Conservation (phyloP, 1,140 invertebrate genomes). For the Luehdorfia chinensis region DNA sequence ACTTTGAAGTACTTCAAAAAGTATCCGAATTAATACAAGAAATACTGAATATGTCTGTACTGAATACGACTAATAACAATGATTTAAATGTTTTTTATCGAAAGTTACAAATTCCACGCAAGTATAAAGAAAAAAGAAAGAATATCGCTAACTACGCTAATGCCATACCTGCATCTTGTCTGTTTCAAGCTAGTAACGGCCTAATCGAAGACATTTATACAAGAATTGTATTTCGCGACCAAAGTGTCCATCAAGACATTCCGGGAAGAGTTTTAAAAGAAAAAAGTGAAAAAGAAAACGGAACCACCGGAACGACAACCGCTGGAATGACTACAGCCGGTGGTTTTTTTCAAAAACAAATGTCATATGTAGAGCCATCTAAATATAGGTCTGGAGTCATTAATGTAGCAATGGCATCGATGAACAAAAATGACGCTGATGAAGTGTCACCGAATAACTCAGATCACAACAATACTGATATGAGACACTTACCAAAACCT, state of each 20-base stretch:
- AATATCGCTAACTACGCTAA: background rate
- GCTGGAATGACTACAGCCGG: no score
- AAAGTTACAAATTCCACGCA: background rate
- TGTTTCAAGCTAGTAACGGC: background rate
- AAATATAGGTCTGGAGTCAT: background rate
- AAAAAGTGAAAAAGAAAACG: background rate
- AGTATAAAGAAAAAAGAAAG: background rate
- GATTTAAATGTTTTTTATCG: background rate
- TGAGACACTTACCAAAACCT: background rate
- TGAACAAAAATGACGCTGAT: background rate
- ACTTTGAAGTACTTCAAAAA: background rate
- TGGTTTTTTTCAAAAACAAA: background rate
- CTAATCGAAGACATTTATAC: conserved; percentile 10
- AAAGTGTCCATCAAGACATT: conserved; percentile 4
- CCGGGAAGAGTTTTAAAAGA: conserved; percentile 1
- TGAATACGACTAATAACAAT: no score
- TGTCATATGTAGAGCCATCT: background rate
- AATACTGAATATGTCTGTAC: background rate
- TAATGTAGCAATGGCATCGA: background rate
- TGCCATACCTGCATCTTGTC: background rate
- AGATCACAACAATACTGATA: background rate
- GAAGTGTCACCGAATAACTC: background rate
- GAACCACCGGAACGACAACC: no score
- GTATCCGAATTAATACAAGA: background rate
- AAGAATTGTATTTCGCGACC: conserved; percentile 1